phyloP scores from a whole-genome alignment of 2,113 vertebrate species.

The Tyto alba region DNA sequence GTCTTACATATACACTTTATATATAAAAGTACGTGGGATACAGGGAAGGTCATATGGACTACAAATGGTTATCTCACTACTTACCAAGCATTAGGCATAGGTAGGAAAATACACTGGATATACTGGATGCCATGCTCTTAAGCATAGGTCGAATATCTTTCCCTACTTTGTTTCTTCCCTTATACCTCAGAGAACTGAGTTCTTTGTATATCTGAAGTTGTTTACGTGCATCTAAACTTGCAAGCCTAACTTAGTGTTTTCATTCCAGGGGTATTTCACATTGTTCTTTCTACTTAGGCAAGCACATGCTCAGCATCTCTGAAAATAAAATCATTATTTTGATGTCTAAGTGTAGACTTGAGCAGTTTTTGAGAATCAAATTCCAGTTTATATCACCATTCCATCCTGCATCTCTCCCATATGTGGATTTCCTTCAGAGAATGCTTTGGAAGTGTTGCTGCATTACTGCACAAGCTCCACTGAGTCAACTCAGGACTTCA shows the following conservation, averaged over 20 bases:
- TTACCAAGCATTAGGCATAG: not conserved
- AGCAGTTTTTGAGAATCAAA: not conserved
- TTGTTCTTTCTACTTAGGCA: not conserved
- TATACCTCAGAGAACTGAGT: not conserved
- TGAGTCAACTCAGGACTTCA: not conserved
- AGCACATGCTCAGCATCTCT: not conserved
- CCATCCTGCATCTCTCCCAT: accelerated
- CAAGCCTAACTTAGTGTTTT: not conserved
- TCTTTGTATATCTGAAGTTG: not conserved
- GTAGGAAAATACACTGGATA: not conserved
- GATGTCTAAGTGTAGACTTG: not conserved
- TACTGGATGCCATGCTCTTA: not conserved
- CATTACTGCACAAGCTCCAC: not conserved
- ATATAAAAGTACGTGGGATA: not conserved
- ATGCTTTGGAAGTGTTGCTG: not conserved
- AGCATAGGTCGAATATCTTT: not conserved
- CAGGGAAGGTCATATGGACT: not conserved
- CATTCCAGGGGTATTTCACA: not conserved
- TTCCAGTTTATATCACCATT: not conserved
- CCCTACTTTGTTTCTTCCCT: not conserved
- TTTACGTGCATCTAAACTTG: accelerated
- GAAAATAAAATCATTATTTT: not conserved
- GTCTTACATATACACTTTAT: not conserved
- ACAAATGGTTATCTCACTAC: not conserved
- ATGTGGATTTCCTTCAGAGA: not conserved